A percentile compares a stretch with the other conserved stretches of the same genome.
Conservation (phyloP, 2,113 vertebrate genomes). For the Genyomyrus donnyi region DNA sequence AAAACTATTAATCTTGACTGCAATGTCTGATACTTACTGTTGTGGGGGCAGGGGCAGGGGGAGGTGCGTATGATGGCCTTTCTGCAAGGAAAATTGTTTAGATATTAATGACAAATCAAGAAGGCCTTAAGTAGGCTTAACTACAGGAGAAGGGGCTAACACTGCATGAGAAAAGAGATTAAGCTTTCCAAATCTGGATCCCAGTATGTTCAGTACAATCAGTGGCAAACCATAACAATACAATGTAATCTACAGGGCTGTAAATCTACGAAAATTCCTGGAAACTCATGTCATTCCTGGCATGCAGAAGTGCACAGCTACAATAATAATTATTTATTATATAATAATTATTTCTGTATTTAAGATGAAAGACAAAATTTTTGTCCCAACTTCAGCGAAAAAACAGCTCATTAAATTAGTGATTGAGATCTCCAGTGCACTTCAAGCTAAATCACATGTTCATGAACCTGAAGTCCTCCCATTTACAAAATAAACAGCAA, state of each 20-base stretch:
- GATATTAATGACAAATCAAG: constrained; percentile 1
- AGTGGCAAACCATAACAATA: neutral
- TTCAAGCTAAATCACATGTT: neutral
- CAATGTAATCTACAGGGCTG: neutral
- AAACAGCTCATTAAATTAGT: neutral
- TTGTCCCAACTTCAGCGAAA: neutral
- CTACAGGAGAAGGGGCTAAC: neutral
- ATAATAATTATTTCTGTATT: neutral
- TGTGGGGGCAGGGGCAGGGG: constrained; percentile 90
- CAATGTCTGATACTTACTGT: constrained; percentile 75
- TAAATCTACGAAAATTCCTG: neutral
- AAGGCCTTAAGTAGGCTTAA: neutral
- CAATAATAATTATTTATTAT: no score
- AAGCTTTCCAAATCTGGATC: neutral
- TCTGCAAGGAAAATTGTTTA: constrained; percentile 61
- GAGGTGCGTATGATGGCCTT: constrained; percentile 91
- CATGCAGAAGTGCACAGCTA: neutral
- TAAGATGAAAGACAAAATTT: neutral
- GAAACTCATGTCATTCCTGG: neutral
- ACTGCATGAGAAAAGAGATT: neutral
- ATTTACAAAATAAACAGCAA: neutral
- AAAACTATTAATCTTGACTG: neutral
- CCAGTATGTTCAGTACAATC: neutral
- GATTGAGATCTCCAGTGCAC: neutral
- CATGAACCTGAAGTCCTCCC: neutral